Evolutionary conservation across 1,140 invertebrate species (phyloP).

Genomic region (Cotesia typhae): DNA sequence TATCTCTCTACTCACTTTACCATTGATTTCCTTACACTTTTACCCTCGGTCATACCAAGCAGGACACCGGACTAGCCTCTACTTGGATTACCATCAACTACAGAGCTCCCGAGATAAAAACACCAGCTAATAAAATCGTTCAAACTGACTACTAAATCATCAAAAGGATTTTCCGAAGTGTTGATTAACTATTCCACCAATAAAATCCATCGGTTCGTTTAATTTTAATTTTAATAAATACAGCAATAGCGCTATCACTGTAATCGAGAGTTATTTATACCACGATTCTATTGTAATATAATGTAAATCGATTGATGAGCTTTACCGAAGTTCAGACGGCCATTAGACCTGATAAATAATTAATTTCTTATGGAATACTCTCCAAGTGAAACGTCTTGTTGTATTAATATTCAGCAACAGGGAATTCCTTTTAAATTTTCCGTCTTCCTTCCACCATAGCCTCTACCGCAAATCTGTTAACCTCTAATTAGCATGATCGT

Average conservation of each 20-base stretch:
- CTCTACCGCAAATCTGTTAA: slow-evolving; percentile 14
- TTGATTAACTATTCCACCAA: slow-evolving; percentile 5
- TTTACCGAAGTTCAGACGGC: too few species aligned
- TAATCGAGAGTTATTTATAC: too few species aligned
- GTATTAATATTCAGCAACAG: too few species aligned
- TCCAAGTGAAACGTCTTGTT: too few species aligned
- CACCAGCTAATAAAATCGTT: slow-evolving; percentile 22
- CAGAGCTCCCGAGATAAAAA: slow-evolving; percentile 13
- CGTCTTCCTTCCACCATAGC: background rate
- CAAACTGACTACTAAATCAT: slow-evolving; percentile 9
- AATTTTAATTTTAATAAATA: too few species aligned
- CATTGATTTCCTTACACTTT: background rate
- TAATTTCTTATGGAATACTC: too few species aligned
- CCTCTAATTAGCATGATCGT: slow-evolving; percentile 50
- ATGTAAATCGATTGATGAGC: too few species aligned
- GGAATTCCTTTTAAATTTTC: background rate
- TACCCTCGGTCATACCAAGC: too few species aligned
- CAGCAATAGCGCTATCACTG: too few species aligned
- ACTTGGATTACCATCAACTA: slow-evolving; percentile 17
- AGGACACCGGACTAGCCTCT: background rate
- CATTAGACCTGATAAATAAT: too few species aligned
- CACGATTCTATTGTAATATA: too few species aligned
- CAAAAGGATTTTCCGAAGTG: background rate
- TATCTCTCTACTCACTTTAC: background rate
- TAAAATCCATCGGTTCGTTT: too few species aligned